Evolutionary conservation across 2,113 vertebrate species (phyloP).

Genomic region (Caracal caracal): DNA sequence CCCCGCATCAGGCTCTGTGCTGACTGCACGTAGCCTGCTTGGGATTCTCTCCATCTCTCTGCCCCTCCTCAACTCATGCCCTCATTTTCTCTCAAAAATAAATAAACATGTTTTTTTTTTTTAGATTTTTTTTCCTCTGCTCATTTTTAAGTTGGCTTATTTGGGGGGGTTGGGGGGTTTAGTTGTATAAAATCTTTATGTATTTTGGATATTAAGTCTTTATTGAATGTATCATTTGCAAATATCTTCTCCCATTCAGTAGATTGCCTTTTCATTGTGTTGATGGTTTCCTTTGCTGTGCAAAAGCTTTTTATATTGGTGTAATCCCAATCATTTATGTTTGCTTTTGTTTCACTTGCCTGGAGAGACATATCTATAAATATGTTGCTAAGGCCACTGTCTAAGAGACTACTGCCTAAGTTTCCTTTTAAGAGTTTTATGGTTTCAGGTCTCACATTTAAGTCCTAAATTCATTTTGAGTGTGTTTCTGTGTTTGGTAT

Average conservation of each 20-base stretch:
- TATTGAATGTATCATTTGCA: neutral
- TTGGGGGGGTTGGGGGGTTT: neutral
- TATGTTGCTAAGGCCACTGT: neutral
- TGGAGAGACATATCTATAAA: neutral
- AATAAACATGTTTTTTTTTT: no score
- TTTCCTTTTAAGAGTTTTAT: neutral
- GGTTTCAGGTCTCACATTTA: neutral
- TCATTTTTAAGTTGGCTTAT: neutral
- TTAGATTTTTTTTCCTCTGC: neutral
- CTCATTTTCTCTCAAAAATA: no score
- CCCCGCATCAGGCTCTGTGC: no score
- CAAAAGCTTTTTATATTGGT: neutral
- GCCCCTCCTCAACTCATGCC: no score
- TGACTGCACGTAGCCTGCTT: no score
- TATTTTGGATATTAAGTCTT: neutral
- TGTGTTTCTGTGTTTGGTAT: neutral
- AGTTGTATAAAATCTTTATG: neutral
- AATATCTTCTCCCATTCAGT: neutral
- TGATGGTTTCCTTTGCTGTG: neutral
- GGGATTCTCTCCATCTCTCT: no score
- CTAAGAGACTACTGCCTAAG: neutral
- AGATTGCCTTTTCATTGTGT: neutral
- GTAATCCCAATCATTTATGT: neutral
- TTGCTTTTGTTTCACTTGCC: neutral
- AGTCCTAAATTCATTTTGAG: neutral